phyloP scores from a whole-genome alignment of 2,888 invertebrate species.

The Zeuzera pyrina region DNA sequence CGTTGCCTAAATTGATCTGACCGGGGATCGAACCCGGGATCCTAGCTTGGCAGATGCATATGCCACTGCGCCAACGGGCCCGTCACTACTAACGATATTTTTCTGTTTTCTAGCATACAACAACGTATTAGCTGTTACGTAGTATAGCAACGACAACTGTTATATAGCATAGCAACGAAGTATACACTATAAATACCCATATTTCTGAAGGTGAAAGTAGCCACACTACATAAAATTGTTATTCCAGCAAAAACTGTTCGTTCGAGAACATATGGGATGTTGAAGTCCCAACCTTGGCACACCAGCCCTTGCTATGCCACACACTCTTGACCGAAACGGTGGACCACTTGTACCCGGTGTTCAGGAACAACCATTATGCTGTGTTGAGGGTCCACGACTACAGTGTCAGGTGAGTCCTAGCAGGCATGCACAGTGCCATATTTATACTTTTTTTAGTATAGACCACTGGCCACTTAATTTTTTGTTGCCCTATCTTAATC shows the following conservation, averaged over 20 bases:
- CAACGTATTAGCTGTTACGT: too few species aligned
- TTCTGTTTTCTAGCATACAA: too few species aligned
- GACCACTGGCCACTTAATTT: not conserved
- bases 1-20: too few species aligned
- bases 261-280: constrained; percentile 48
- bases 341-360: constrained; percentile 53
- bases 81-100: too few species aligned
- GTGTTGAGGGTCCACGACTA: constrained; percentile 52
- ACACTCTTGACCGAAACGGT: constrained; percentile 29
- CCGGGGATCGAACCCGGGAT: too few species aligned
- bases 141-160: too few species aligned
- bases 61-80: too few species aligned
- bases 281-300: constrained; percentile 23
- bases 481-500: not conserved
- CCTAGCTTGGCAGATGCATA: too few species aligned
- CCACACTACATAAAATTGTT: not conserved
- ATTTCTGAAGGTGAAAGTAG: not conserved
- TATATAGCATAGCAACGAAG: too few species aligned
- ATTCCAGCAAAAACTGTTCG: constrained; percentile 41
- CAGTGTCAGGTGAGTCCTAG: constrained; percentile 38
- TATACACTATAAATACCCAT: too few species aligned
- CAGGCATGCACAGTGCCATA: too few species aligned
- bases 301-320: constrained; percentile 32
- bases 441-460: not conserved
- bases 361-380: constrained; percentile 37